These are phyloP conservation scores for Acanthurus lineatus DNA, from an alignment of 2,797 vertebrate genomes.

Conservation along the genomic window DNA sequence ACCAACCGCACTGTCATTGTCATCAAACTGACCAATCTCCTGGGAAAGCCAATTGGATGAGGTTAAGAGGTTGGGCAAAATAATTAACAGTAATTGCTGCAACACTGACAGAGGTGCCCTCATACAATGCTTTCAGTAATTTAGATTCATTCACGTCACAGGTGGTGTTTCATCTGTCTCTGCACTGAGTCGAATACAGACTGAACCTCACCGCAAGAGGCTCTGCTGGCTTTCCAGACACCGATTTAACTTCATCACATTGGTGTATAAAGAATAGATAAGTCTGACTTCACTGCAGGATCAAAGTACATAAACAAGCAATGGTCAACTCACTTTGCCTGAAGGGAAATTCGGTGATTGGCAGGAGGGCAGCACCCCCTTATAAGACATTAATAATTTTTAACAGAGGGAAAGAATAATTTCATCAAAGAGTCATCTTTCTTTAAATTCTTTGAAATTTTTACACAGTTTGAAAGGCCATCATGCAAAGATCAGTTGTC, in stretches of 20 bases:
- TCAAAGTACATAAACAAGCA: neutral
- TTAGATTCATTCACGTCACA: constrained; percentile 51
- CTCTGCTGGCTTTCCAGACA: constrained; percentile 65
- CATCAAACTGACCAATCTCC: constrained; percentile 87
- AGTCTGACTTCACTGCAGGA: neutral
- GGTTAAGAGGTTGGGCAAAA: constrained; percentile 58
- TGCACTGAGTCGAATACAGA: constrained; percentile 60
- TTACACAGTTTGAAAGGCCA: too few relatives aligned
- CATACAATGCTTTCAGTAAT: constrained; percentile 51
- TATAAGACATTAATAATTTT: too few relatives aligned
- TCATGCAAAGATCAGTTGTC: too few relatives aligned
- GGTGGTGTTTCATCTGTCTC: constrained; percentile 66
- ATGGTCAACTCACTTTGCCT: too few relatives aligned
- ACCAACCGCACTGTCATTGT: constrained; percentile 84
- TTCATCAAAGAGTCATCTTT: too few relatives aligned
- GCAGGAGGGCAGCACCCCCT: too few relatives aligned
- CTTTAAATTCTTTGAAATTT: too few relatives aligned
- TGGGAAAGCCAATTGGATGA: constrained; percentile 61
- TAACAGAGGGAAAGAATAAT: too few relatives aligned
- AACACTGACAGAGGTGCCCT: constrained; percentile 41
- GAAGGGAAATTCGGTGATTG: too few relatives aligned
- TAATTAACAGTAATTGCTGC: constrained; percentile 64
- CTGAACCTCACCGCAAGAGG: constrained; percentile 60
- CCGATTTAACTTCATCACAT: constrained; percentile 12
- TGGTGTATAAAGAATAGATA: constrained; percentile 5